Evolutionary conservation across 2,113 vertebrate genomes (phyloP), one percentile per base, ranked within the genome.

Genomic region (Trogon melanurus): DNA sequence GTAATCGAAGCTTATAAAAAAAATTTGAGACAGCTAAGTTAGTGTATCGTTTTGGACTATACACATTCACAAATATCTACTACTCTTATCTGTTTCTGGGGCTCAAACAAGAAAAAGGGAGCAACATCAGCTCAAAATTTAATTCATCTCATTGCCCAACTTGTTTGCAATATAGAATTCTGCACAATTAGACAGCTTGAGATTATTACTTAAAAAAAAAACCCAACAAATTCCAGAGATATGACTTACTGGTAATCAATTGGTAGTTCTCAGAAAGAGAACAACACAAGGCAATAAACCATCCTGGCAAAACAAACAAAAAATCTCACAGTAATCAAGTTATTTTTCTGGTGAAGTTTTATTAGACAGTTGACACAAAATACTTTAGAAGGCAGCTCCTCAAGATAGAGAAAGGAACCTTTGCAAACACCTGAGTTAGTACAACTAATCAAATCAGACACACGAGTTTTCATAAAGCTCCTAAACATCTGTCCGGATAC

Each of bases 241-340:
- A 17, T 0, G 1, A 67, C 10, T 71, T 38, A 32, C 5, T 67
- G 15, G 27, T 50, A 91, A 9, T 79, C 17, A 62, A 4, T 0
- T 54, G 53, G 26, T 29, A 75, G 57, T 13, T 91, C 69, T 74
- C 11, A 3, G 48, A 88, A 90, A 48, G 18, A 54, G 8, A 92
- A 44, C 32, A 71, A n/a, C 34, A 72, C 22, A 80, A 82, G 34
- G 44, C 36, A 86, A 25, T 26, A 72, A 93, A 69, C 3, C 38
- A 16, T 38, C 26, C 8, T 5, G 10, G 45, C 14, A 25, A 73
- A 74, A 60, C 34, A 73, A 36, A 1, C 3, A 7, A 4, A 44
- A 36, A 57, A 44, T 6, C 44, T 83, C 26, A 73, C 6, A 64
- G 44, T 5, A 85, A 53, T 79, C 34, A 75, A 48, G 13, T 64